Base-by-base conservation (phyloP, 2,888 invertebrate species). In the Bugula neritina region DNA sequence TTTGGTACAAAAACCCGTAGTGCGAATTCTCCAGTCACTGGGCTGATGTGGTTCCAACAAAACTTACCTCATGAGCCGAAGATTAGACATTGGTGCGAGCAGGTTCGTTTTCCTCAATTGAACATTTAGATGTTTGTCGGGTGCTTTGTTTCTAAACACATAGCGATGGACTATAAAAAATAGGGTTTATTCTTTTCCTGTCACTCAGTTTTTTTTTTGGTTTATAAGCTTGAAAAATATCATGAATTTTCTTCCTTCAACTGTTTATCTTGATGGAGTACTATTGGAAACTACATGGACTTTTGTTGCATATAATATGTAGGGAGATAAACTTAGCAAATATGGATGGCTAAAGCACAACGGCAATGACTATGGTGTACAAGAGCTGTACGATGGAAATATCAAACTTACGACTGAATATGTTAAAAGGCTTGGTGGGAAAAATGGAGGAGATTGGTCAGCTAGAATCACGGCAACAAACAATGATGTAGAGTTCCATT, bases 281-380 rank as follows among this genome's bases (percentile, higher is more conserved):
- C n/a, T n/a, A n/a, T n/a, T n/a, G n/a, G n/a, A n/a, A n/a, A n/a
- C n/a, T n/a, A n/a, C n/a, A n/a, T n/a, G n/a, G n/a, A n/a, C n/a
- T n/a, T n/a, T n/a, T n/a, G n/a, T n/a, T n/a, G n/a, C n/a, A n/a
- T n/a, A n/a, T n/a, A n/a, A n/a, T n/a, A n/a, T 70, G 2, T 31
- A 70, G 71, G 82, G 80, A 21, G 83, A 84, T 75, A 74, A 75
- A 1, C 75, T 84, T n/a, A 75, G 76, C 5, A 77, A 90, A 57
- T 90, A 94, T 81, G 92, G 93, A 0, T 99, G 99, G 99, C 84
- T 90, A 2, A 89, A 92, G 75, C 98, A 99, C 81, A 97, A 99
- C 82, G 97, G 97, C 0, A 87, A 89, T 54, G 89, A 89, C 5
- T 98, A 98, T 85, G 99, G 99, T 0, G 87, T 91, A 52, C 98